These are phyloP conservation scores for Fregata magnificens DNA, from an alignment of 2,113 vertebrate species.

Conservation along the genomic window DNA sequence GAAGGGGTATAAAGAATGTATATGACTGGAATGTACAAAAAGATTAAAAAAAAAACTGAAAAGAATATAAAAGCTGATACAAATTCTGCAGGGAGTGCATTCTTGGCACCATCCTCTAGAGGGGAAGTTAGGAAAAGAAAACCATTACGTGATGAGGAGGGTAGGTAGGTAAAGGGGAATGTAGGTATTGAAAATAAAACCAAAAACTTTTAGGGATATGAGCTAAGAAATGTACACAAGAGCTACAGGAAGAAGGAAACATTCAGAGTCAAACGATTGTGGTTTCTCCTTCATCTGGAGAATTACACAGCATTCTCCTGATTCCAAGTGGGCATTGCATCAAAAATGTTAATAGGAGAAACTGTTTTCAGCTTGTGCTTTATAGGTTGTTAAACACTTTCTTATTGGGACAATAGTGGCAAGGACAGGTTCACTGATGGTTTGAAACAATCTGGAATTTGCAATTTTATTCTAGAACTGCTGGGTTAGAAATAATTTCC, in stretches of 20 bases:
- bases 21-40: neutral
- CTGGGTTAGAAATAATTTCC: neutral
- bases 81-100: neutral
- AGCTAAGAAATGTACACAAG: neutral
- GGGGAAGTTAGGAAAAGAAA: neutral
- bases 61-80: neutral
- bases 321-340: neutral
- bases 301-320: neutral
- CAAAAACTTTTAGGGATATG: neutral
- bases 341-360: constrained; percentile 36
- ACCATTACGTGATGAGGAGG: neutral
- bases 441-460: neutral
- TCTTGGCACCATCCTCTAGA: neutral
- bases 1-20: neutral
- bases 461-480: neutral
- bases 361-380: neutral
- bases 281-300: neutral
- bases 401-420: neutral
- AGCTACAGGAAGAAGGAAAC: constrained; percentile 8
- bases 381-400: constrained; percentile 1
- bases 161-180: neutral
- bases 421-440: neutral
- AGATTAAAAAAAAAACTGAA: neutral
- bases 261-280: neutral
- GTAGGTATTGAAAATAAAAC: neutral